Base-by-base conservation (phyloP, 2,888 invertebrate genomes). In the Melanotus villosus region DNA sequence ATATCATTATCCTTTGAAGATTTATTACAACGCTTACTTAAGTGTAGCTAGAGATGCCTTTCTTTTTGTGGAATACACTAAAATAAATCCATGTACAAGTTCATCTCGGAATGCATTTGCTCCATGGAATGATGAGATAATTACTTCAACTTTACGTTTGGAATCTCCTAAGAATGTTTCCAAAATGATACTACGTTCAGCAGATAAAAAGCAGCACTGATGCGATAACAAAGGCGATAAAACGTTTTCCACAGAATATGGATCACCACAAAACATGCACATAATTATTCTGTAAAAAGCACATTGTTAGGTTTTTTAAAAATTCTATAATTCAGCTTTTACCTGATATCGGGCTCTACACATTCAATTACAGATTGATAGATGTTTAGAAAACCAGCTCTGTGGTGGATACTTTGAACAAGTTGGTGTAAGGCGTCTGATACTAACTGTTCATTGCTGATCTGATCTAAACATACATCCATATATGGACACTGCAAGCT, bases 221-320 rank as follows among this genome's bases (percentile, higher is more conserved):
- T 97, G 96, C 78, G 92, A 90, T 65, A 98, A 87, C 68, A 98
- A 86, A 0, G 98, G 97, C 12, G 92, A 92, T 64, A 98, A 87
- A 63, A 97, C 94, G 70, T 94, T 93, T 83, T 97, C 97, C 45
- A 96, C 92, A 0, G 94, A 93, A 82, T 92, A 97, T 0, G 96
- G 95, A 85, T 98, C 98, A 59, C 97, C 97, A 85, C 98, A 98
- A 85, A 97, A 96, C 91, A 97, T 93, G 84, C 97, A 97, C 89
- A 98, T 94, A 83, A 94, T 94, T 84, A 97, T 94, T 78, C 96
- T 92, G 85, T 73, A 81, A 86, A 69, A n/a, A n/a, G n/a, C n/a
- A n/a, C n/a, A 60, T 47, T 7, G n/a, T 43, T 10, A 47, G n/a
- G n/a, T n/a, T n/a, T n/a, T n/a, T n/a, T n/a, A n/a, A n/a, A n/a